Conservation (phyloP, 2,797 vertebrate species). For the Hephaestus fuliginosus region DNA sequence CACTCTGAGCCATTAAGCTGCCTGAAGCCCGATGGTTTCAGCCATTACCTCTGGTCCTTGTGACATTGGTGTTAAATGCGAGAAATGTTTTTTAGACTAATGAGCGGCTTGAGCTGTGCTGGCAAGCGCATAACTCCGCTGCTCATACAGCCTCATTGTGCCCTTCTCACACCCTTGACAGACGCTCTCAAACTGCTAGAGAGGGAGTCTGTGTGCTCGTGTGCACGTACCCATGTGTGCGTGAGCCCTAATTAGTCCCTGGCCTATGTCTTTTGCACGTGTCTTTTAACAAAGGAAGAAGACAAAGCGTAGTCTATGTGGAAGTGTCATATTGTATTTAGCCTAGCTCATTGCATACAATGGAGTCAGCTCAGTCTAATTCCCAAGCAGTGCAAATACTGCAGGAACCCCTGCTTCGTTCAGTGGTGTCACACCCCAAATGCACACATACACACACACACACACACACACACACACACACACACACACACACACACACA, state of each 20-base stretch:
- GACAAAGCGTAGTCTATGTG: slow-evolving; percentile 50
- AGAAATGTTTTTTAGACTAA: slow-evolving; percentile 64
- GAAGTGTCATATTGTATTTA: slow-evolving; percentile 57
- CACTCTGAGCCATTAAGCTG: slow-evolving; percentile 34
- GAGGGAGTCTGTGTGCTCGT: slow-evolving; percentile 26
- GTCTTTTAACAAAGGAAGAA: slow-evolving; percentile 60
- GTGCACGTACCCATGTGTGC: slow-evolving; percentile 40
- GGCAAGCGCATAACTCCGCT: slow-evolving; percentile 64
- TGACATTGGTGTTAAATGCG: slow-evolving; percentile 59
- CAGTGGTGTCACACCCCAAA: slow-evolving; percentile 42
- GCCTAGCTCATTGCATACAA: slow-evolving; percentile 35
- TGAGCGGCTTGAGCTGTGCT: slow-evolving; percentile 63
- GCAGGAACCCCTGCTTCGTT: slow-evolving; percentile 27
- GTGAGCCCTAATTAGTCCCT: slow-evolving; percentile 69
- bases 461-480: slow-evolving; percentile 45
- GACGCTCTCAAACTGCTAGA: slow-evolving; percentile 67
- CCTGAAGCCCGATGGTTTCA: slow-evolving; percentile 36
- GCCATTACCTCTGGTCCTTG: slow-evolving; percentile 47
- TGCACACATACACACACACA: not conserved
- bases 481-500: slow-evolving; percentile 8
- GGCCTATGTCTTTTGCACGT: slow-evolving; percentile 60
- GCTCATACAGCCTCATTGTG: slow-evolving; percentile 66
- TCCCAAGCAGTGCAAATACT: slow-evolving; percentile 30
- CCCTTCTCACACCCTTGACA: slow-evolving; percentile 74
- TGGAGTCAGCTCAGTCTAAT: slow-evolving; percentile 50